Percentiles rank a stretch among this genome's conserved stretches.
These are phyloP conservation scores for Cynodonichthys magdalenae DNA, from an alignment of 2,797 vertebrate genomes.

Conservation along the genomic window DNA sequence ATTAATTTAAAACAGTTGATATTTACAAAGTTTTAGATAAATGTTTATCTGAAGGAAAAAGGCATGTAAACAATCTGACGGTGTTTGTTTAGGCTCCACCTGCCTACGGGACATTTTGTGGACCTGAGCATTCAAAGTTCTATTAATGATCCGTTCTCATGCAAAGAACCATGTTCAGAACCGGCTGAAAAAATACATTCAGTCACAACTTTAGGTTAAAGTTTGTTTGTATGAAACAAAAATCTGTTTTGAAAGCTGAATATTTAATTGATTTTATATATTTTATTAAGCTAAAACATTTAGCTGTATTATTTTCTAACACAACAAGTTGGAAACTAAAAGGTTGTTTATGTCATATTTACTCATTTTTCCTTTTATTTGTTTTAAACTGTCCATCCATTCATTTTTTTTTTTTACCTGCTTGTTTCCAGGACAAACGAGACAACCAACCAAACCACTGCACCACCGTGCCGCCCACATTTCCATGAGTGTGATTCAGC, in stretches of 20 bases:
- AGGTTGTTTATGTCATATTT: too few species aligned
- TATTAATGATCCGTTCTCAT: constrained; percentile 7
- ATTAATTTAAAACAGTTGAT: too few species aligned
- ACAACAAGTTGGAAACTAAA: too few species aligned
- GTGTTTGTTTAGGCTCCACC: neutral
- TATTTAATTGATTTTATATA: neutral
- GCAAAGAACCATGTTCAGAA: neutral
- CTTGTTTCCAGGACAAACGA: too few species aligned
- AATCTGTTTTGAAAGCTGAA: neutral
- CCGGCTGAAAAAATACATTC: neutral
- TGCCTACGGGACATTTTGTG: neutral
- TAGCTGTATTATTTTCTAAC: too few species aligned
- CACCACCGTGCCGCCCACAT: neutral
- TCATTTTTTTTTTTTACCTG: too few species aligned
- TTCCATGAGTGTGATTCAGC: neutral
- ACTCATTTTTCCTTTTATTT: too few species aligned
- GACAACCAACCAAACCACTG: too few species aligned
- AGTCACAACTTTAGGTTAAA: neutral
- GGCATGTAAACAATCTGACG: too few species aligned
- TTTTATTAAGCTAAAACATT: too few species aligned
- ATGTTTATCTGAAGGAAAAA: neutral
- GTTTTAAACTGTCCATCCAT: too few species aligned
- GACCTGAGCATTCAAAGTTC: constrained; percentile 1
- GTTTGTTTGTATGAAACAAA: neutral
- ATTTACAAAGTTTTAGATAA: too few species aligned